Base-by-base conservation (phyloP, 1,140 invertebrate species). In the Lamellibrachia luymesi region DNA sequence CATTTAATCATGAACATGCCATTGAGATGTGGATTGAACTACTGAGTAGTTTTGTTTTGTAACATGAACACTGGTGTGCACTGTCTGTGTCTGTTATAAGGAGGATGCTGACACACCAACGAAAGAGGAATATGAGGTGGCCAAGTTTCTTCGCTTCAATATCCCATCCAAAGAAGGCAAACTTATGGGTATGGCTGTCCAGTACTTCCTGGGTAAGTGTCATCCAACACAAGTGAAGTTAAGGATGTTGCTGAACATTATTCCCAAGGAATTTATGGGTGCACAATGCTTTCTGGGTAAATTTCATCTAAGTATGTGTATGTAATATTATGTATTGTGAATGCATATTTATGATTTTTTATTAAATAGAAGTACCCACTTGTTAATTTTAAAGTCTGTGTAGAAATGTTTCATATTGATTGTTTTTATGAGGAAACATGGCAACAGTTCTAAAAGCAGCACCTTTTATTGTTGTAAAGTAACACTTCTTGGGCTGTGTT, bases 141-240 rank as follows among this genome's bases (percentile, higher is more conserved):
- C 98, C 0, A 99, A 99, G 96, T 99, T 98, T 98, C 96, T 99
- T 91, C 98, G 98, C 92, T 98, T 98, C 94, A 99, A 99, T 97
- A 97, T 99, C 25, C 98, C 98, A 25, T 98, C 97, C 8, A 99
- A 99, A 96, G 98, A 98, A 95, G 99, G 98, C 0, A 99, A 98
- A 96, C 99, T 99, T 95, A 97, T 98, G 91, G 98, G 98, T 95
- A 99, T 99, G 96, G 98, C 98, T 97, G 99, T 99, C 0, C 98
- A 99, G 96, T 99, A 99, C 97, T 99, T 99, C 94, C 98, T 98
- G 94, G 98, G 98, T 97, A 97, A 95, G 95, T 94, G 51, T 92
- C 22, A 38, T 38, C 38, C 56, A 17, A 92, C 97, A 97, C 38
- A 80, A 80, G 64, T 80, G 17, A 80, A 80, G 13, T 80, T 80